These are phyloP conservation scores for Crypturellus undulatus DNA, from an alignment of 2,113 vertebrate genomes.

Conservation along the genomic window DNA sequence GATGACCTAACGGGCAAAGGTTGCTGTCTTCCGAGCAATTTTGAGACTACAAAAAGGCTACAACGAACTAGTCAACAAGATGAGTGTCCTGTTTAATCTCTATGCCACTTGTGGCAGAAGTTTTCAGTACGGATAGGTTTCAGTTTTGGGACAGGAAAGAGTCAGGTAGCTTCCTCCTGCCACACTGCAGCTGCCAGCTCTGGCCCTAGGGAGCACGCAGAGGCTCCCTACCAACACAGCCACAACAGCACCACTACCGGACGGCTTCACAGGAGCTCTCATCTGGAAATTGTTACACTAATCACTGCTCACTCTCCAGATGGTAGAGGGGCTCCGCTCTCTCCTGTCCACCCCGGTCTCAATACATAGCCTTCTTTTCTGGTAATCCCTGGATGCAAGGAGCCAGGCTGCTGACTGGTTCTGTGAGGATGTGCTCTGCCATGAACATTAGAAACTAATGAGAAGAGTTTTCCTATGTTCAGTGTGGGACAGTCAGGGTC, in stretches of 20 bases:
- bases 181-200: background rate
- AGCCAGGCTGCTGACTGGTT: background rate
- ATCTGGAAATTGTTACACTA: conserved; percentile 55
- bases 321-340: conserved; percentile 40
- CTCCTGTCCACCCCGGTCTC: conserved; percentile 59
- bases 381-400: background rate
- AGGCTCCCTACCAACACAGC: background rate
- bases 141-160: background rate
- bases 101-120: too few relatives aligned
- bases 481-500: background rate
- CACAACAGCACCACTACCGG: background rate
- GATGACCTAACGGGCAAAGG: background rate
- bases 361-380: background rate
- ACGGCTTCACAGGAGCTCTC: conserved; percentile 1
- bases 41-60: background rate
- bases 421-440: background rate
- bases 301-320: conserved; percentile 43
- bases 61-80: background rate
- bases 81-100: background rate
- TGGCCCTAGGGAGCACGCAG: background rate
- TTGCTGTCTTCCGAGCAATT: background rate
- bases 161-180: background rate
- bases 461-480: conserved; percentile 2
- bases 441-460: conserved; percentile 32
- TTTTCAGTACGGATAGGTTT: background rate